These are phyloP conservation scores for Hydropsyche tenuis DNA, from an alignment of 1,140 invertebrate species.

Conservation along the genomic window DNA sequence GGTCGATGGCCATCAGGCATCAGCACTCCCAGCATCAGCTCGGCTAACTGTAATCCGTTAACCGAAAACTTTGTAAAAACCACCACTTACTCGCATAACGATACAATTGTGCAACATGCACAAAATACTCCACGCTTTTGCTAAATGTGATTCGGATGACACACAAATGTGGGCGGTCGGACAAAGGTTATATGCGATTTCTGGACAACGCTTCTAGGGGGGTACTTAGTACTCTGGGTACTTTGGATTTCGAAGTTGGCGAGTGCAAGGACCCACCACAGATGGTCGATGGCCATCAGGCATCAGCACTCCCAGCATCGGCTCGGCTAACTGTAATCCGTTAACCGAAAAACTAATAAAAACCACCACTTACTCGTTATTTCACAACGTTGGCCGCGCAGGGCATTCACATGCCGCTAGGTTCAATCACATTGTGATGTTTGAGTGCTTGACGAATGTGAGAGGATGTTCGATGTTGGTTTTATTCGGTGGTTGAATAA, in stretches of 20 bases:
- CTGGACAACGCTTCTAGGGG: not conserved
- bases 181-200: not conserved
- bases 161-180: not conserved
- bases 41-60: constrained; percentile 39
- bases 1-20: not conserved
- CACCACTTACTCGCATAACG: constrained; percentile 17
- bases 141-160: not conserved
- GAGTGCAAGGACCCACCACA: constrained; percentile 3
- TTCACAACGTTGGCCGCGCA: constrained; percentile 34
- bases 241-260: not conserved
- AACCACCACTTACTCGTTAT: constrained; percentile 40
- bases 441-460: too few species aligned
- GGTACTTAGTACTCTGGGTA: not conserved
- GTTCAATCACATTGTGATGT: constrained; percentile 33
- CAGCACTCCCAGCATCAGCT: constrained; percentile 15
- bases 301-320: constrained; percentile 14
- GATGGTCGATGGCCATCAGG: not conserved
- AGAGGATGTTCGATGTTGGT: too few species aligned
- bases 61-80: constrained; percentile 40
- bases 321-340: constrained; percentile 36
- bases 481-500: too few species aligned
- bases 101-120: not conserved
- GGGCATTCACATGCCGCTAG: constrained; percentile 34
- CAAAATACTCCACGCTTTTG: not conserved
- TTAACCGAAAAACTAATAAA: constrained; percentile 42